Evolutionary conservation across 2,888 invertebrate genomes (phyloP).

Genomic region (Tolmerus cingulatus): DNA sequence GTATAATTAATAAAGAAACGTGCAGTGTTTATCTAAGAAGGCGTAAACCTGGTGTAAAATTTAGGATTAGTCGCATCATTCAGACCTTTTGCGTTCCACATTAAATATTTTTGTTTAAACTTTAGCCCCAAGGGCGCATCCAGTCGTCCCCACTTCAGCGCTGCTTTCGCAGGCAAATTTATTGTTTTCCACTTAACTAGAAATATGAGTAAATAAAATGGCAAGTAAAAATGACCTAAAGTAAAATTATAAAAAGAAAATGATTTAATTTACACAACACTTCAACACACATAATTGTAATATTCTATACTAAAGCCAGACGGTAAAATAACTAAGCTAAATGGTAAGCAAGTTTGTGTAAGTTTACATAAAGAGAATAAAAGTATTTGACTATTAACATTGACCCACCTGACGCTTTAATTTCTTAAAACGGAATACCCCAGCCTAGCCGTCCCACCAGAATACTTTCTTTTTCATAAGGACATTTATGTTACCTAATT

Average conservation of each 20-base stretch:
- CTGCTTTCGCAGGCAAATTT: neutral
- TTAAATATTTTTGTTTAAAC: neutral
- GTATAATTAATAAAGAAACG: slow-evolving; percentile 7
- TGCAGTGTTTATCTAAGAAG: slow-evolving; percentile 9
- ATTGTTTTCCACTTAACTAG: slow-evolving; percentile 7
- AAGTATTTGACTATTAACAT: slow-evolving; percentile 34
- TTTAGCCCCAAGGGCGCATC: neutral
- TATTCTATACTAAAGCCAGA: slow-evolving; percentile 26
- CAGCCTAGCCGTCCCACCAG: neutral
- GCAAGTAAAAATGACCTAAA: slow-evolving; percentile 9
- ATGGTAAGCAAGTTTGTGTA: slow-evolving; percentile 34
- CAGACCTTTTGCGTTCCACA: neutral
- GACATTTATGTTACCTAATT: neutral
- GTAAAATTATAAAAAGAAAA: slow-evolving; percentile 12
- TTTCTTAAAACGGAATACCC: neutral
- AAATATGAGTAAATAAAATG: neutral
- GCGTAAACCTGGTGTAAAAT: slow-evolving; percentile 19
- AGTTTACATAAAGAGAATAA: slow-evolving; percentile 39
- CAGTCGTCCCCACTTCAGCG: neutral
- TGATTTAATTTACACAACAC: slow-evolving; percentile 20
- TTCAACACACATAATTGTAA: slow-evolving; percentile 34
- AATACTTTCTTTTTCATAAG: neutral
- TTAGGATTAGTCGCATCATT: slow-evolving; percentile 9
- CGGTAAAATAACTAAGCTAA: slow-evolving; percentile 30
- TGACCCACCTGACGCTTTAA: neutral